These are phyloP conservation scores for Cryptophagus acutangulus DNA, from an alignment of 2,888 invertebrate genomes.

Conservation along the genomic window DNA sequence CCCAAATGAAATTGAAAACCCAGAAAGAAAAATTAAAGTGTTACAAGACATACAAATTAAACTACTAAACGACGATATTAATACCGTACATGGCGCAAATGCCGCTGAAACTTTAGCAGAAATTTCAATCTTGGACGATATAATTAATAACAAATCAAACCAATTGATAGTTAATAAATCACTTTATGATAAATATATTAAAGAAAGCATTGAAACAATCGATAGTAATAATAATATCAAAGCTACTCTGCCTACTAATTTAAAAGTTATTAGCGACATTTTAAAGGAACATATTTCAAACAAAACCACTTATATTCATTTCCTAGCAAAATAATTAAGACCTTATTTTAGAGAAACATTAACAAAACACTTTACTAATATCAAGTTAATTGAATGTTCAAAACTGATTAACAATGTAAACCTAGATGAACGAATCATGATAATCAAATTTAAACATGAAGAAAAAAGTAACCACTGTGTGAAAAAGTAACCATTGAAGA, in stretches of 20 bases:
- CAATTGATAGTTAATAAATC: too few relatives aligned
- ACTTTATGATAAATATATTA: too few relatives aligned
- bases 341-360: not conserved
- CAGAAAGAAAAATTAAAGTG: not conserved
- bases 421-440: slow-evolving; percentile 8
- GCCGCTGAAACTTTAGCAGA: too few relatives aligned
- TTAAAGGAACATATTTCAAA: not conserved
- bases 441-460: slow-evolving; percentile 12
- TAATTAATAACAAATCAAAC: too few relatives aligned
- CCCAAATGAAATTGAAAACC: not conserved
- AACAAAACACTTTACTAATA: too few relatives aligned
- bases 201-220: not conserved
- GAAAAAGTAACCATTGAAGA: slow-evolving; percentile 16
- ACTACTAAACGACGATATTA: too few relatives aligned
- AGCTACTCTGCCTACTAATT: not conserved
- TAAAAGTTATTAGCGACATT: not conserved
- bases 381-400: slow-evolving; percentile 9
- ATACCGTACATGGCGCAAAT: too few relatives aligned
- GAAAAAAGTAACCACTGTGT: slow-evolving; percentile 19
- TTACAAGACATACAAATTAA: too few relatives aligned
- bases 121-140: too few relatives aligned
- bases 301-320: not conserved
- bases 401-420: slow-evolving; percentile 5
- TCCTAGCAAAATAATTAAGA: slow-evolving; percentile 2
- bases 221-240: not conserved